Evolutionary conservation across 2,888 invertebrate species (phyloP), one percentile per base, ranked within the genome.

Genomic region (Drosophila siamana): DNA sequence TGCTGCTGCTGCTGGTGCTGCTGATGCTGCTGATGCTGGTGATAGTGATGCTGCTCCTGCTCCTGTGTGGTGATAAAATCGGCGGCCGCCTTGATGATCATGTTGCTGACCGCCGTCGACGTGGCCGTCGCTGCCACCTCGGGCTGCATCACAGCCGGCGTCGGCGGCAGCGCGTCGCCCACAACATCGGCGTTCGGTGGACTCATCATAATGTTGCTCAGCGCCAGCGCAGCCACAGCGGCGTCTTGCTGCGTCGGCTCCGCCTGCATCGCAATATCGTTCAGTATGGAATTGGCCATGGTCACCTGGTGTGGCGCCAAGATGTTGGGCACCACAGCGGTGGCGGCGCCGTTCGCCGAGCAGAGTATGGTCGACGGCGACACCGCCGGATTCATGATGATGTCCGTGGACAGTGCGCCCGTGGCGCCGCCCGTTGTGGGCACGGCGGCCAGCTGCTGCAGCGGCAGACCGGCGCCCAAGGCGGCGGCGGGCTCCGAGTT

Each of bases 71-170:
- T 94, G 11, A 95, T 93, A 78, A 95, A 94, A 91, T 95, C 95
- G 0, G 94, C 95, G 0, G 95, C 95, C 5, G 96, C 96, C 89
- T 95, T 95, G 56, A 96, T 93, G 44, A 96, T 94, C 94, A 96
- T 95, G n/a, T 95, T 95, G 69, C 92, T 91, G 76, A 96, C 96
- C 78, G 91, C 91, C 11, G 91, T 90, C 1, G 92, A 88, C 0
- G 92, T 90, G 16, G 91, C 89, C 0, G 82, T 83, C 22, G 91
- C 87, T 0, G 91, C 84, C 24, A 91, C 92, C 28, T 91, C 91
- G 0, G 90, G 86, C 30, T 91, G 90, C 61, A 89, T 66, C 1
- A 74, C 82, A 19, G 84, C 77, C 0, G 84, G 76, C 2, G 89
- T 86, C 4, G 85, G 85, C 0, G 91, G 89, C 52, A 88, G 4